Percentiles rank a stretch among this genome's conserved stretches.
Conservation (phyloP, 1,140 invertebrate species). For the Brachionus paranguensis region DNA sequence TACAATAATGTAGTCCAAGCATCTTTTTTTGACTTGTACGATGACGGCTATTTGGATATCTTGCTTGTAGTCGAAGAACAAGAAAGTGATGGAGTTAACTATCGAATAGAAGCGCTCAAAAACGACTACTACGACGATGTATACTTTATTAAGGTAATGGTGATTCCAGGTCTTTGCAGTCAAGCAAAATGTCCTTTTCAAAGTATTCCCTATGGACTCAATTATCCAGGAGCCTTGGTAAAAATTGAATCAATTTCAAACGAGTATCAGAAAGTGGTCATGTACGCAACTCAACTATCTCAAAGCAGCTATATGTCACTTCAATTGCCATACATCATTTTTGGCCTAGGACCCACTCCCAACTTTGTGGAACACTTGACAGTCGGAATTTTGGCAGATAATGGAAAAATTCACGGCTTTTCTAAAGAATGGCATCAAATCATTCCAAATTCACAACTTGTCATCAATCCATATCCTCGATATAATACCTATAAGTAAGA, state of each 20-base stretch:
- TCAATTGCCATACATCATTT: conserved; percentile 85
- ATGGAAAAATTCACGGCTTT: conserved; percentile 17
- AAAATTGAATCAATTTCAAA: conserved; percentile 68
- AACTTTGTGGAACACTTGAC: conserved; percentile 89
- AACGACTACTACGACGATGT: conserved; percentile 86
- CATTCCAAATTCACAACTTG: conserved; percentile 94
- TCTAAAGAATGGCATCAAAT: conserved; percentile 72
- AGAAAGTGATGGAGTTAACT: conserved; percentile 47
- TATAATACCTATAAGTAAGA: conserved; percentile 62
- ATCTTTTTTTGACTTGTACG: conserved; percentile 85
- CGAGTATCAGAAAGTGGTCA: conserved; percentile 44
- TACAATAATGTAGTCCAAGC: conserved; percentile 68
- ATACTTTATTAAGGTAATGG: conserved; percentile 80
- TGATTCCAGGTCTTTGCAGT: not conserved
- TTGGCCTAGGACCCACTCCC: conserved; percentile 88
- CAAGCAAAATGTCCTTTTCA: not conserved
- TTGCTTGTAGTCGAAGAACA: conserved; percentile 46
- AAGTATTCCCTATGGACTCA: conserved; percentile 70
- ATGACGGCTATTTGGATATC: conserved; percentile 59
- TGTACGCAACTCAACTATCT: conserved; percentile 70
- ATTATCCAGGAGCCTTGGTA: conserved; percentile 78
- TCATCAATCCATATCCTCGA: conserved; percentile 81
- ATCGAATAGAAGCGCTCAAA: conserved; percentile 68
- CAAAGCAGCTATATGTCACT: conserved; percentile 85
- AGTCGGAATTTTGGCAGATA: conserved; percentile 65